Evolutionary conservation across 2,113 vertebrate species (phyloP).

Genomic region (Carettochelys insculpta): DNA sequence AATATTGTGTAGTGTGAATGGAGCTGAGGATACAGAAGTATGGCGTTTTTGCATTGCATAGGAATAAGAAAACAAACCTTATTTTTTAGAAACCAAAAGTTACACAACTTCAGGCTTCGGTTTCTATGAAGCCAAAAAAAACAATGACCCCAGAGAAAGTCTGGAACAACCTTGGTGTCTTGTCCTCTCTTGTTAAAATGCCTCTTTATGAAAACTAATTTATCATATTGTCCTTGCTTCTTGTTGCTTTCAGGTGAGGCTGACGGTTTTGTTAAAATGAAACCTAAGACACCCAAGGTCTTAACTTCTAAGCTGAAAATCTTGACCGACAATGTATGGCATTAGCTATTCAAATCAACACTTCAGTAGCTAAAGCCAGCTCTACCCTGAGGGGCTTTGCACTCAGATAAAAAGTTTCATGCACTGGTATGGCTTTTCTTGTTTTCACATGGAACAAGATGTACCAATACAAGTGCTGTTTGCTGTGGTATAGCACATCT

Average conservation of each 20-base stretch:
- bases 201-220: not conserved
- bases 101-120: constrained; percentile 3
- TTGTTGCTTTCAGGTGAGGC: not conserved
- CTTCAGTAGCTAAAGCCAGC: not conserved
- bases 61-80: constrained; percentile 52
- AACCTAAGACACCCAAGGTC: not conserved
- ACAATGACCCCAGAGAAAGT: not conserved
- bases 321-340: not conserved
- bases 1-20: constrained; percentile 18
- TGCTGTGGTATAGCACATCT: constrained; percentile 1
- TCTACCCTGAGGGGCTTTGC: constrained; percentile 8
- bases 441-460: not conserved
- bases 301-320: not conserved
- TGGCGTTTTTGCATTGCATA: constrained; percentile 71
- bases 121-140: constrained; percentile 14
- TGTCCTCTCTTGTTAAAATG: not conserved
- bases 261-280: not conserved
- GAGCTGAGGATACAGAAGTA: constrained; percentile 16
- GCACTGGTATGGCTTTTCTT: not conserved
- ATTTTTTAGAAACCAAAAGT: not conserved
- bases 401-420: constrained; percentile 43
- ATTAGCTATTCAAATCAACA: not conserved
- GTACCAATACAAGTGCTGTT: not conserved
- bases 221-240: not conserved
- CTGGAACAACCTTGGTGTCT: not conserved